Percentiles rank a stretch among this genome's conserved stretches.
Conservation (phyloP, 2,888 invertebrate species). For the Tiliacea aurago region DNA sequence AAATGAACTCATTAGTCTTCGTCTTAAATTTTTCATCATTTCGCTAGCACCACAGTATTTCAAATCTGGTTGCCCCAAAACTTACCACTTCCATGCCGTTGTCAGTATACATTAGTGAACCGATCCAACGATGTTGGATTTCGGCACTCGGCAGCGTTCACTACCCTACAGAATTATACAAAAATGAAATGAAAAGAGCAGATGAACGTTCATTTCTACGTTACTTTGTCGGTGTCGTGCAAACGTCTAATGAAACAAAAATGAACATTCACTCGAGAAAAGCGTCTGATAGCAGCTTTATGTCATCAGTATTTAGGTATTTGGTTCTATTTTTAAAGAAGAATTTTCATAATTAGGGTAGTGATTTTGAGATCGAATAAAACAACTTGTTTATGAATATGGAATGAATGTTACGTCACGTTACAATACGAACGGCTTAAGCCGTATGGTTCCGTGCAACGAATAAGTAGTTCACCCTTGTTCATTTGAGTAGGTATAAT, state of each 20-base stretch:
- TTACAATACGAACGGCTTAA: neutral
- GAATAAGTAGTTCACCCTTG: slow-evolving; percentile 9
- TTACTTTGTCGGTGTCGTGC: neutral
- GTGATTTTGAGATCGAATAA: neutral
- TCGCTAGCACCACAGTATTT: neutral
- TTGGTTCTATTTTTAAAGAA: neutral
- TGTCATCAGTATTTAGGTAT: neutral
- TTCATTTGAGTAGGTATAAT: slow-evolving; percentile 5
- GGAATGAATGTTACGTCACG: neutral
- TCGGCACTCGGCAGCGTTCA: neutral
- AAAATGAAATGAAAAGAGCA: neutral
- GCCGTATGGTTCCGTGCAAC: neutral
- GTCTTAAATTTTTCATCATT: too few relatives aligned
- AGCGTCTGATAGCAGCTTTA: neutral
- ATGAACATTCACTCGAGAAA: neutral
- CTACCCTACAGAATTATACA: neutral
- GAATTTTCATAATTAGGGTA: neutral
- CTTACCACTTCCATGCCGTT: neutral
- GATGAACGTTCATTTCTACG: neutral
- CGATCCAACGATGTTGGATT: neutral
- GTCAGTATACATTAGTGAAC: neutral
- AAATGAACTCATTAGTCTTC: neutral
- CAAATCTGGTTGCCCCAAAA: too few relatives aligned
- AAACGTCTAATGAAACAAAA: neutral
- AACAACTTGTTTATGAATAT: neutral